Percentiles rank a stretch among this genome's conserved stretches.
Evolutionary conservation across 2,113 vertebrate genomes (phyloP).

Genomic region (Microtus ochrogaster): DNA sequence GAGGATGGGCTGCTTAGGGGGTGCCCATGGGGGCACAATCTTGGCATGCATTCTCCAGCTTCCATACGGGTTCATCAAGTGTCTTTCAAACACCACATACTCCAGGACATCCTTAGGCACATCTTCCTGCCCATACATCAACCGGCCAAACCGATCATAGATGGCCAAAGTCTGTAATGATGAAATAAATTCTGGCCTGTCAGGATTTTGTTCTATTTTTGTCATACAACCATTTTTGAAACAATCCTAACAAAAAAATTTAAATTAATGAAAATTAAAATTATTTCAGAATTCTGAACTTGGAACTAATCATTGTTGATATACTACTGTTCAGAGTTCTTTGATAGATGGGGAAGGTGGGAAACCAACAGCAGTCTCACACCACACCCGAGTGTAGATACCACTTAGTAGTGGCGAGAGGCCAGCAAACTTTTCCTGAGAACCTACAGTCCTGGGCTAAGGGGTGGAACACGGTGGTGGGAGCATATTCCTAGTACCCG

Average conservation of each 20-base stretch:
- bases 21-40: constrained; percentile 88
- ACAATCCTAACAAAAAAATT: constrained; percentile 22
- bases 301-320: background rate
- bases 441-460: background rate
- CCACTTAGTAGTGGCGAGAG: background rate
- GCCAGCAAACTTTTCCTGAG: background rate
- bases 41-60: constrained; percentile 89
- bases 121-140: constrained; percentile 94
- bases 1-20: constrained; percentile 92
- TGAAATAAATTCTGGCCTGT: background rate
- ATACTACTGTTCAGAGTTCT: constrained; percentile 13
- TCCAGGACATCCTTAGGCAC: constrained; percentile 94
- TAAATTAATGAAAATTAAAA: constrained; percentile 12
- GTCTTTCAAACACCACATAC: constrained; percentile 94
- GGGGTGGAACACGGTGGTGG: background rate
- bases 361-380: background rate
- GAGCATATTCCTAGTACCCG: background rate
- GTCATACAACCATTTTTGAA: background rate
- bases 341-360: background rate
- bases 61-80: constrained; percentile 90
- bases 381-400: background rate
- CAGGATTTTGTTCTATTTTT: background rate
- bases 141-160: constrained; percentile 95
- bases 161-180: constrained; percentile 91
- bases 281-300: constrained; percentile 35